These are phyloP conservation scores for Drosophila baimaii DNA, from an alignment of 1,140 invertebrate genomes.

Conservation along the genomic window DNA sequence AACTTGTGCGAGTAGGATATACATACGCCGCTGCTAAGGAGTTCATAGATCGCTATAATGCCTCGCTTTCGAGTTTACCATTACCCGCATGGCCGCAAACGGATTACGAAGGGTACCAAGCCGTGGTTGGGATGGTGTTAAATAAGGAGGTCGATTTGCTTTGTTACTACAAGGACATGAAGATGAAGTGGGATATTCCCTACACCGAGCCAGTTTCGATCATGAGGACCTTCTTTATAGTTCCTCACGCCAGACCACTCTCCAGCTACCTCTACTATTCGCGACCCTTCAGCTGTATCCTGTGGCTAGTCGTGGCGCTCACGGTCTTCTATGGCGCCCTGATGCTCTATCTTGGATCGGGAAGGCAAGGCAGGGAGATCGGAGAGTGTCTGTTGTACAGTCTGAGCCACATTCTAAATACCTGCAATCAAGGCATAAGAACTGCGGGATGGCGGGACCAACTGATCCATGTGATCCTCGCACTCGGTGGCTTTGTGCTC, in stretches of 20 bases:
- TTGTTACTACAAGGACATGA: slow-evolving; percentile 8
- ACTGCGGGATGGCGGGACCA: slow-evolving; percentile 12
- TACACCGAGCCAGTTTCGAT: slow-evolving; percentile 30
- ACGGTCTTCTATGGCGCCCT: slow-evolving; percentile 31
- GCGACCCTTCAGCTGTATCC: slow-evolving; percentile 40
- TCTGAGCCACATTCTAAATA: slow-evolving; percentile 46
- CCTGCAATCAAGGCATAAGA: background rate
- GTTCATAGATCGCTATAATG: slow-evolving; percentile 41
- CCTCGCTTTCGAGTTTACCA: slow-evolving; percentile 1
- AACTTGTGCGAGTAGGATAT: slow-evolving; percentile 25
- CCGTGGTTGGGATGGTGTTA: fast-evolving
- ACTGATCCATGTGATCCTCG: slow-evolving; percentile 27
- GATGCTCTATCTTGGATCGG: slow-evolving; percentile 28
- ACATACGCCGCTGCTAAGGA: slow-evolving; percentile 20
- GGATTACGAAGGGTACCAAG: fast-evolving
- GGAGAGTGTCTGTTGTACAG: slow-evolving; percentile 44
- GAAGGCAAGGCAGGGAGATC: slow-evolving; percentile 20
- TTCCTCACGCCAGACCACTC: slow-evolving; percentile 51
- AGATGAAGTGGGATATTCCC: background rate
- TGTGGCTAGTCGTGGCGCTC: slow-evolving; percentile 49
- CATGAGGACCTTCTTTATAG: slow-evolving; percentile 6
- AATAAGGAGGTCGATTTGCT: slow-evolving; percentile 36
- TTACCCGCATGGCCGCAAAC: background rate
- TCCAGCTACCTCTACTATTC: slow-evolving; percentile 55
- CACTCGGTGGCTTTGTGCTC: slow-evolving; percentile 47